phyloP scores from a whole-genome alignment of 1,140 invertebrate genomes.

The Tenebrio molitor region DNA sequence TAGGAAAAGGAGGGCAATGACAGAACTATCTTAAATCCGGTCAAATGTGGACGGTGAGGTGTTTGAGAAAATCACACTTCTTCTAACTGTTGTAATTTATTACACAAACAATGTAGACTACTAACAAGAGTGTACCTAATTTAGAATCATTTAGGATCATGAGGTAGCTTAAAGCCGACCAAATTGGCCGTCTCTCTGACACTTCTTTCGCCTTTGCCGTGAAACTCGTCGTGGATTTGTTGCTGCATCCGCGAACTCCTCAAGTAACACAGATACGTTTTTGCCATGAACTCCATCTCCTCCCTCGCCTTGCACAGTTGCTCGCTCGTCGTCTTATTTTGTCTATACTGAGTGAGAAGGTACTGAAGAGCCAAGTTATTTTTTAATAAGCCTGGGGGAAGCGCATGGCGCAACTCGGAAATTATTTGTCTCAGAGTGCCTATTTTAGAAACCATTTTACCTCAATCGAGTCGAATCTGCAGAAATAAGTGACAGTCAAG shows the following conservation, averaged over 20 bases:
- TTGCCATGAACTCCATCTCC: slow-evolving; percentile 78
- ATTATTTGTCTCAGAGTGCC: slow-evolving; percentile 71
- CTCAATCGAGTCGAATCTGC: not conserved
- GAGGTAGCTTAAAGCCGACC: slow-evolving; percentile 88
- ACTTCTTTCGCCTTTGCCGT: slow-evolving; percentile 81
- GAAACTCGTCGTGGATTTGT: slow-evolving; percentile 79
- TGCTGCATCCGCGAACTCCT: slow-evolving; percentile 75
- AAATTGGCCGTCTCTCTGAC: slow-evolving; percentile 83
- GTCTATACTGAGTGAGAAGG: slow-evolving; percentile 79
- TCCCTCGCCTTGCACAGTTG: slow-evolving; percentile 84
- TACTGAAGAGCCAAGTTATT: slow-evolving; percentile 75
- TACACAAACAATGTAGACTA: not conserved
- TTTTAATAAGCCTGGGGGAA: slow-evolving; percentile 68
- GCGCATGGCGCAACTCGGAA: slow-evolving; percentile 72
- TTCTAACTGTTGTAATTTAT: not conserved
- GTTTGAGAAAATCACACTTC: no score
- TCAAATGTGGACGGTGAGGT: no score
- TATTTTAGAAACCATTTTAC: slow-evolving; percentile 47
- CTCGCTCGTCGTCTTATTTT: slow-evolving; percentile 82
- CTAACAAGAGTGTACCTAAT: no score
- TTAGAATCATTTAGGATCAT: slow-evolving; percentile 80
- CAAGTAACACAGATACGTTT: slow-evolving; percentile 83
- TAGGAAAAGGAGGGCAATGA: no score
- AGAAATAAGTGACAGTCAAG: slow-evolving; percentile 15
- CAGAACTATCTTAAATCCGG: no score